Conservation (phyloP, 1,140 invertebrate species). For the Argopecten irradians region DNA sequence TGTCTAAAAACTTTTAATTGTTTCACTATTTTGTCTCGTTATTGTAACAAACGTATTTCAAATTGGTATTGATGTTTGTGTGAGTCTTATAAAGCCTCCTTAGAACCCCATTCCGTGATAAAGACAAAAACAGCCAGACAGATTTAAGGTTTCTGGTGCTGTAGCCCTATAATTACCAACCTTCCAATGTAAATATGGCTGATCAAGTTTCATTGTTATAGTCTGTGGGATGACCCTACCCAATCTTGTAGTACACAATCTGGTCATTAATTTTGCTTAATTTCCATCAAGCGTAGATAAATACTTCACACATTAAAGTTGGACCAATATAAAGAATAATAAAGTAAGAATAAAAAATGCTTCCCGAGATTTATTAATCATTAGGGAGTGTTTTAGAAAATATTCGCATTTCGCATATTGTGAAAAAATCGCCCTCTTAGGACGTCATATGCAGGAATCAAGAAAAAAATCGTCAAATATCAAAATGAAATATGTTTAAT, state of each 20-base stretch:
- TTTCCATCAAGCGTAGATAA: background rate
- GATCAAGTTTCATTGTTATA: background rate
- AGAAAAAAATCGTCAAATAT: background rate
- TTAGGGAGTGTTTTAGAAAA: background rate
- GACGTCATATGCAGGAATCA: background rate
- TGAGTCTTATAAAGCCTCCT: too few species aligned
- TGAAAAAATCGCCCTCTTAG: background rate
- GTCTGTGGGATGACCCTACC: background rate
- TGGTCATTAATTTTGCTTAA: conserved; percentile 18
- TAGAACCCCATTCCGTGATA: background rate
- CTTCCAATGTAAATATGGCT: background rate
- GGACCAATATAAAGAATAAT: background rate
- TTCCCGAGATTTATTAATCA: background rate
- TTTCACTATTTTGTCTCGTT: too few species aligned
- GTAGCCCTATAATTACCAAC: background rate
- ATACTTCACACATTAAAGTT: background rate
- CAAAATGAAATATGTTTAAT: background rate
- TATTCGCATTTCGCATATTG: background rate
- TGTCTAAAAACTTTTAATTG: too few species aligned
- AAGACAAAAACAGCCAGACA: background rate
- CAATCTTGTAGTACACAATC: background rate
- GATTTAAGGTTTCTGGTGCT: background rate
- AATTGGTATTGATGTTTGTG: too few species aligned
- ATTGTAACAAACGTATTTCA: too few species aligned
- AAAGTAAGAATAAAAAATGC: background rate